Percentiles rank a stretch among this genome's conserved stretches.
phyloP scores from a whole-genome alignment of 2,113 vertebrate genomes.

The Phrynosoma blainvillii region DNA sequence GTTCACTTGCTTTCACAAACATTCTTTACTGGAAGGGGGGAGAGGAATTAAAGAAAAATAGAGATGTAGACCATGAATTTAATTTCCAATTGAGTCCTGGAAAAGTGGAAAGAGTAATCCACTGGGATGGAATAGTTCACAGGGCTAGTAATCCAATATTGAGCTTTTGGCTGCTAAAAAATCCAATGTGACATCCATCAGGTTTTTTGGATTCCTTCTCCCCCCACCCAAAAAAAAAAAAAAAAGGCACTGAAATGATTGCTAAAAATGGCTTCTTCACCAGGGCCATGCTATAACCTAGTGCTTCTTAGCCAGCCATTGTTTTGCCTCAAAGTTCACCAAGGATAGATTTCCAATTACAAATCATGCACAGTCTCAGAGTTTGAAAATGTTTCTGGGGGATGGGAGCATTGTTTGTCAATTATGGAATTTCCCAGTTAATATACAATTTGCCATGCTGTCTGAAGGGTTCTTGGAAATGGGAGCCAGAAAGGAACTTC shows the following conservation, averaged over 20 bases:
- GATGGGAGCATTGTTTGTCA: too few relatives aligned
- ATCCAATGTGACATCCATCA: conserved; percentile 13
- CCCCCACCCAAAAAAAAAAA: too few relatives aligned
- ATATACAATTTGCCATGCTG: too few relatives aligned
- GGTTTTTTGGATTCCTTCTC: conserved; percentile 20
- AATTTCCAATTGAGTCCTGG: conserved; percentile 44
- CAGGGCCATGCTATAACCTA: conserved; percentile 63
- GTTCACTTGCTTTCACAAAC: conserved; percentile 71
- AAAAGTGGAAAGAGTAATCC: conserved; percentile 42
- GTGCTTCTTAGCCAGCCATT: conserved; percentile 50
- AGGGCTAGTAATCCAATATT: conserved; percentile 41
- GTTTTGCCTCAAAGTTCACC: conserved; percentile 19
- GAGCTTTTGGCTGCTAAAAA: conserved; percentile 7
- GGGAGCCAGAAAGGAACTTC: too few relatives aligned
- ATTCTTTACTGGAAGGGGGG: conserved; percentile 50
- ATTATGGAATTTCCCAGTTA: too few relatives aligned
- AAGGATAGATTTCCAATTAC: conserved; percentile 6
- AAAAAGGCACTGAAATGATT: background rate
- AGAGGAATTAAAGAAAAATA: conserved; percentile 63
- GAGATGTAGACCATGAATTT: conserved; percentile 67
- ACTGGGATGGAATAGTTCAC: conserved; percentile 32
- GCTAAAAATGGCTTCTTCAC: conserved; percentile 69
- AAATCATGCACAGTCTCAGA: background rate
- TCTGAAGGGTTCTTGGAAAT: too few relatives aligned
- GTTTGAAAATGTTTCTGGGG: too few relatives aligned